Conservation (phyloP, 2,113 vertebrate species). For the Vulpes ferrilata region DNA sequence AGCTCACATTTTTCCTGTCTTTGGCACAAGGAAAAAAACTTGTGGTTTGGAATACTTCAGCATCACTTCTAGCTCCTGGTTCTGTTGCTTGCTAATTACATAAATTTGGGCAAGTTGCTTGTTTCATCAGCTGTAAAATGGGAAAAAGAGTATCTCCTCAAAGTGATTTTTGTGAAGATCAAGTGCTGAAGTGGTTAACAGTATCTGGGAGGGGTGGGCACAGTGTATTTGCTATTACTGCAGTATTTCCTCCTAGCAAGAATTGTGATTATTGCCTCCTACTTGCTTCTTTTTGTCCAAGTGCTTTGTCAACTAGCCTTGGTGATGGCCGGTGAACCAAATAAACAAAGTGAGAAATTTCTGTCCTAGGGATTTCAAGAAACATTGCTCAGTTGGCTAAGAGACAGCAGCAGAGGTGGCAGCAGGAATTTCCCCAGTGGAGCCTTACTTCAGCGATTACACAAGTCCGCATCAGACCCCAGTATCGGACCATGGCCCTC, state of each 20-base stretch:
- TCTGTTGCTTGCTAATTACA: neutral
- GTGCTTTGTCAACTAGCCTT: neutral
- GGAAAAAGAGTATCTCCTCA: neutral
- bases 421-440: neutral
- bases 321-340: neutral
- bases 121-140: neutral
- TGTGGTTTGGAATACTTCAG: neutral
- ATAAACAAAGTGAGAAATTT: conserved; percentile 1
- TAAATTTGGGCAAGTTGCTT: neutral
- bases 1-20: neutral
- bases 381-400: neutral
- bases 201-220: neutral
- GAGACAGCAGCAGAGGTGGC: neutral
- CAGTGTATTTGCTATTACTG: neutral
- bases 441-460: neutral
- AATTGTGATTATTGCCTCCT: neutral
- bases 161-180: neutral
- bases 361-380: conserved; percentile 3
- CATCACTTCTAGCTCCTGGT: neutral
- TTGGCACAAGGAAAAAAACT: neutral
- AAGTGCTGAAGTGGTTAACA: neutral
- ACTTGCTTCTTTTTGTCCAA: conserved; percentile 14
- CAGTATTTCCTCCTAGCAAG: neutral
- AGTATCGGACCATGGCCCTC: neutral
- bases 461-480: neutral